These are phyloP conservation scores for Okamejei kenojei DNA, from an alignment of 2,797 vertebrate genomes.

Conservation along the genomic window DNA sequence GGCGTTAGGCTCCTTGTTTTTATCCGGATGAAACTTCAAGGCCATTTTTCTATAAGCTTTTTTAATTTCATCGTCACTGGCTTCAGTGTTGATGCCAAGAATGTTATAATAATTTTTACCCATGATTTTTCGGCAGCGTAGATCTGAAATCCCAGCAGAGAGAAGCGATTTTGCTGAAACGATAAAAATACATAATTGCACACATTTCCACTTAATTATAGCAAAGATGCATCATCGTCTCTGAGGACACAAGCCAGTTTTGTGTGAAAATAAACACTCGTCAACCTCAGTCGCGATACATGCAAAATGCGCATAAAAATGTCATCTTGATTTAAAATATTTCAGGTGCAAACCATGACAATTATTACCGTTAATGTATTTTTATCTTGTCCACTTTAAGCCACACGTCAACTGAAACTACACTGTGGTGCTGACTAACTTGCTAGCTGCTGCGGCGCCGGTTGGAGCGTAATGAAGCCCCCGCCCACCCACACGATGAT, in stretches of 20 bases:
- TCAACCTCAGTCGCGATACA: not conserved
- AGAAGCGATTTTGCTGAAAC: conserved; percentile 63
- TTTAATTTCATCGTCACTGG: conserved; percentile 95
- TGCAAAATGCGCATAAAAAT: not conserved
- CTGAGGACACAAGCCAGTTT: no score
- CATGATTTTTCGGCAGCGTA: conserved; percentile 57
- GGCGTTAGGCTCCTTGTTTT: conserved; percentile 88
- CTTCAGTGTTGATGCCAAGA: conserved; percentile 82
- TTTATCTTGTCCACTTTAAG: not conserved
- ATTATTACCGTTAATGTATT: conserved; percentile 12
- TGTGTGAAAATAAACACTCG: not conserved
- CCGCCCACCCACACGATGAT: not conserved
- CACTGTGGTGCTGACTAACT: not conserved
- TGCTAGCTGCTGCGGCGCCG: not conserved
- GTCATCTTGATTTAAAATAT: not conserved
- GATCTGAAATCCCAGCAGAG: conserved; percentile 54
- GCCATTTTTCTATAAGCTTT: conserved; percentile 96
- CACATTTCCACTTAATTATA: no score
- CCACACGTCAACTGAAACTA: not conserved
- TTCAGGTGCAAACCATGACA: not conserved
- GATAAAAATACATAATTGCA: not conserved
- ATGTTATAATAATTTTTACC: conserved; percentile 98
- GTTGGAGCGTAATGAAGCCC: no score
- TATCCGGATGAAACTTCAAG: conserved; percentile 91
- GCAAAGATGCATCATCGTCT: no score